Base-by-base conservation (phyloP, 2,888 invertebrate species). In the Stramonita haemastoma region DNA sequence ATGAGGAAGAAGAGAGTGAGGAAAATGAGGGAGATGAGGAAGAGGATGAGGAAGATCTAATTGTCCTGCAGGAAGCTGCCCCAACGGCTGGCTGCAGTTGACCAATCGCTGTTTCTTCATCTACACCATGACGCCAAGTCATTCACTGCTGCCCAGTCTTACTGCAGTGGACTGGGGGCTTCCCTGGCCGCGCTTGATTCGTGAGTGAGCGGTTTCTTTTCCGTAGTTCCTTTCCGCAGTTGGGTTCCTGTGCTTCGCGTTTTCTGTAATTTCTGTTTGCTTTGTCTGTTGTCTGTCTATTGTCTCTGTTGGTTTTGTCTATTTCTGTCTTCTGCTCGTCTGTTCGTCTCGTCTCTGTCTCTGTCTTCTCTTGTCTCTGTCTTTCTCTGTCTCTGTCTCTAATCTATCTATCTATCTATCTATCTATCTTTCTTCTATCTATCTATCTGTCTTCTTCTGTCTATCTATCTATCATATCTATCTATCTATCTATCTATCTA, bases 121-220 rank as follows among this genome's bases (percentile, higher is more conserved):
- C 46, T 87, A 87, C 73, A 73, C 36, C 70, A 19, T 57, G 87
- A 84, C n/a, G 73, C 91, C 8, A 91, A 89, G 46, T 87, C 90
- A 2, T 94, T 92, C 92, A 19, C 36, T 0, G 90, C 88, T 34
- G 93, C 94, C 0, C 91, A 92, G 34, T 15, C 56, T 2, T 86
- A 46, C 34, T 94, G 94, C n/a, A 83, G 36, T 15, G 60, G 77
- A 0, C 86, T 86, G 8, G 91, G 92, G 17, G 94, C 93, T 13
- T 89, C 90, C 13, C 87, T 94, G 32, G 94, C 93, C 1, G 92
- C 93, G 1, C 90, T 94, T 1, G 73, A 87, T 36, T 46, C 87
- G 87, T 87, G 29, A 87, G 87, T 87, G 26, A 46, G 46, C 46
- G 4, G n/a, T 46, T 46, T 46, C 46, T 46, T 2, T 46, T 46